Conservation (phyloP, 1,140 invertebrate genomes). For the Drosophila nigrodunni region DNA sequence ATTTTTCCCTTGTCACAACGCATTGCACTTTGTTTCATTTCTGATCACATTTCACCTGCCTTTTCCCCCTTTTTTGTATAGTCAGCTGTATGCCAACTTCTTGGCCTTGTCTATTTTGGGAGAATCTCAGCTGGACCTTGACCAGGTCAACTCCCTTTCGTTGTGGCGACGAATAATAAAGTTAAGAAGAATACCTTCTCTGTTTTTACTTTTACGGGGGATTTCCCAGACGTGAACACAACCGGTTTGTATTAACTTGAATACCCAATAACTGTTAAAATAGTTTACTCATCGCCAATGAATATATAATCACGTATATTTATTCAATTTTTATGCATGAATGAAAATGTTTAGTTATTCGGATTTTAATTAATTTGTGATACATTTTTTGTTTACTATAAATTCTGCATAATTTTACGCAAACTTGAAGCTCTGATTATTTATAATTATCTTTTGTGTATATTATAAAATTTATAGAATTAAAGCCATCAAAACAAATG, state of each 20-base stretch:
- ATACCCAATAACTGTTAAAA: slow-evolving; percentile 9
- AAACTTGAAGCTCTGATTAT: no score
- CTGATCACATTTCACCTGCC: background rate
- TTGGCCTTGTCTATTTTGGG: slow-evolving; percentile 9
- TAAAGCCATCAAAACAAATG: no score
- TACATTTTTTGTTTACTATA: no score
- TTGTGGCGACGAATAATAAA: background rate
- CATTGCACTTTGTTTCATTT: background rate
- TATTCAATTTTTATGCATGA: background rate
- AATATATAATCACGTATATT: background rate
- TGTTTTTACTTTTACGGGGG: slow-evolving; percentile 10
- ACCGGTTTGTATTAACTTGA: background rate
- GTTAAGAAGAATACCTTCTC: background rate
- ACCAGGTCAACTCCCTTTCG: slow-evolving; percentile 19
- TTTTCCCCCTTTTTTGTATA: background rate
- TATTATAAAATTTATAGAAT: no score
- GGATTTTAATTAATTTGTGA: no score
- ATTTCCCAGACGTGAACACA: slow-evolving; percentile 7
- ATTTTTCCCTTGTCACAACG: slow-evolving; percentile 60
- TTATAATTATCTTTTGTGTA: no score
- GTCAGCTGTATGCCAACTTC: background rate
- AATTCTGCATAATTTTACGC: no score
- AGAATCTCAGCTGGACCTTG: background rate
- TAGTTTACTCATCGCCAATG: background rate
- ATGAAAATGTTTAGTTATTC: no score